These are phyloP conservation scores for Aphaenogaster ashmeadi DNA, from an alignment of 1,140 invertebrate species.

Conservation along the genomic window DNA sequence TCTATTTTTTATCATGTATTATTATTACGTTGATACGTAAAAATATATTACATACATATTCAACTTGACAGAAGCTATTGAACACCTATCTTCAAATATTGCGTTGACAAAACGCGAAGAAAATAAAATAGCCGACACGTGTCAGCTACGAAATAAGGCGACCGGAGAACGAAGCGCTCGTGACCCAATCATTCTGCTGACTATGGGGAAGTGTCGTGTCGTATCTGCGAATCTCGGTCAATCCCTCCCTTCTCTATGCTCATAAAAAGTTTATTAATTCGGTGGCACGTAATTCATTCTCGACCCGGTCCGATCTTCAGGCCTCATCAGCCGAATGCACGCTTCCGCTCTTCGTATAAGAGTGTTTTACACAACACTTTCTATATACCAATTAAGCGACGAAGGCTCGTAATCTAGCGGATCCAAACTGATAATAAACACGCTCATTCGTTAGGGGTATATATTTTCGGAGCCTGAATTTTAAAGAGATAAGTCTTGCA, in stretches of 20 bases:
- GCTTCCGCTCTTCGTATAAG: constrained; percentile 1
- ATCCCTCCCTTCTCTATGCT: not conserved
- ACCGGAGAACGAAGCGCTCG: not conserved
- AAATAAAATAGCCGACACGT: not conserved
- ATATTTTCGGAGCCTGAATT: not conserved
- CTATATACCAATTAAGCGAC: constrained; percentile 14
- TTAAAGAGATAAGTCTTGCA: not conserved
- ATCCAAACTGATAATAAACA: constrained; percentile 39
- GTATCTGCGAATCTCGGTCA: constrained; percentile 66
- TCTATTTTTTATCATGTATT: not conserved
- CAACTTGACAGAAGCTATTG: not conserved
- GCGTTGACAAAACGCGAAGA: not conserved
- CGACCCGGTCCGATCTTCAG: not conserved
- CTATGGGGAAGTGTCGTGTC: constrained; percentile 42
- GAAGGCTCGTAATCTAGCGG: not conserved
- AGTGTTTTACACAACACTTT: not conserved
- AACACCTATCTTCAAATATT: not conserved
- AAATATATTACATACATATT: not conserved
- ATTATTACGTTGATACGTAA: not conserved
- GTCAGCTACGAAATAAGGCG: not conserved
- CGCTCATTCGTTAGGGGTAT: not conserved
- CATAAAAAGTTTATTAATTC: constrained; percentile 70
- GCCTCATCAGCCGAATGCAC: constrained; percentile 14
- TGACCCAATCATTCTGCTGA: constrained; percentile 26
- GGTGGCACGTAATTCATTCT: constrained; percentile 67